Evolutionary conservation across 2,888 invertebrate genomes (phyloP).

Genomic region (Entomobrya proxima): DNA sequence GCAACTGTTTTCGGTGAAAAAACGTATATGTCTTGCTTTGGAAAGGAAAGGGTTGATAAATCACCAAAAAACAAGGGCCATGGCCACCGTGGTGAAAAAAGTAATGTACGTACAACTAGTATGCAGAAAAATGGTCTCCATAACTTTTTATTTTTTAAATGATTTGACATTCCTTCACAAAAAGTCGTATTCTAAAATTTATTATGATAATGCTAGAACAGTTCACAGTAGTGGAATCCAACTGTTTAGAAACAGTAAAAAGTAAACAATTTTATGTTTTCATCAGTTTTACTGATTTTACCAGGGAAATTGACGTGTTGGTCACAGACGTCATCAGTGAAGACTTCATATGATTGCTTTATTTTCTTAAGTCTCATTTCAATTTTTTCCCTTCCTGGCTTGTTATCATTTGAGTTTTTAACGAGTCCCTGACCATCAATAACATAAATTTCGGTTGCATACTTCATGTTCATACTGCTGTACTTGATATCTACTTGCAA

Average conservation of each 20-base stretch:
- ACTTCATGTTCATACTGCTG: too few species aligned
- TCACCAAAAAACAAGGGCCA: background rate
- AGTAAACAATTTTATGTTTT: conserved; percentile 13
- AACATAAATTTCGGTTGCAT: conserved; percentile 54
- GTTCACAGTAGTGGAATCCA: conserved; percentile 16
- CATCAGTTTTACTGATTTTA: background rate
- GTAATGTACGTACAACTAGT: background rate
- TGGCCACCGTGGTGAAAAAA: background rate
- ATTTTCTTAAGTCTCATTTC: background rate
- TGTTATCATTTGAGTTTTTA: conserved; percentile 43
- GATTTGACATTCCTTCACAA: conserved; percentile 12
- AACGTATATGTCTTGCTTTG: background rate
- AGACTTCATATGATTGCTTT: too few species aligned
- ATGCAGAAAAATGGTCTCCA: background rate
- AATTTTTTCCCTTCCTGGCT: background rate
- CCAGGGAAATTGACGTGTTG: conserved; percentile 16
- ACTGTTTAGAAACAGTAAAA: conserved; percentile 31
- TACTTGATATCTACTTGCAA: too few species aligned
- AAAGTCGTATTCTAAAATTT: too few species aligned
- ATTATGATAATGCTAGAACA: conserved; percentile 33
- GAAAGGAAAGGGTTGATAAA: background rate
- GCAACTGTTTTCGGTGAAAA: background rate
- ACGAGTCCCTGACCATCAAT: conserved; percentile 62
- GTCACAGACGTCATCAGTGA: background rate
- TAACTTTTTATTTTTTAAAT: background rate